These are phyloP conservation scores for Pseudorectes ferrugineus DNA, from an alignment of 2,113 vertebrate species.

Conservation along the genomic window DNA sequence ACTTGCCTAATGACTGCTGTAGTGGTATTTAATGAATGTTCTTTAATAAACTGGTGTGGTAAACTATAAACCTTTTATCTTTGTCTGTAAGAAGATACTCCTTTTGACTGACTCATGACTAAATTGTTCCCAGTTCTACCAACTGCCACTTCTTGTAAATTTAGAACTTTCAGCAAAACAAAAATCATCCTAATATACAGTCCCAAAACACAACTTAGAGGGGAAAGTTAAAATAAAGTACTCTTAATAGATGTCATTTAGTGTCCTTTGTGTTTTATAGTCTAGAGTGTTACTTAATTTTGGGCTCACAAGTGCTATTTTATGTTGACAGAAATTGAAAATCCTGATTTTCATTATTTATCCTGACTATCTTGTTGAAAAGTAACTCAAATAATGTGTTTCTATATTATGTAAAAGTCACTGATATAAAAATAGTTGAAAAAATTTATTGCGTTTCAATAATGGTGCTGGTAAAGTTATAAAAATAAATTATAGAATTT, in stretches of 20 bases:
- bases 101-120: neutral
- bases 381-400: neutral
- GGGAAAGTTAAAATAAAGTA: neutral
- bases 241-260: neutral
- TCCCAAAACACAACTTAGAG: neutral
- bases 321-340: neutral
- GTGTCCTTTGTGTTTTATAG: neutral
- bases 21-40: neutral
- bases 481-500: neutral
- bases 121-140: neutral
- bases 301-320: neutral
- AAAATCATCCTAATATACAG: neutral
- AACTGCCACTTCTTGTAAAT: neutral
- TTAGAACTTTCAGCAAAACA: neutral
- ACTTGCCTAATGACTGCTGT: neutral
- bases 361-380: neutral
- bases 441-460: neutral
- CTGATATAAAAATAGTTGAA: neutral
- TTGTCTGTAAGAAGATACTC: neutral
- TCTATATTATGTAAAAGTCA: neutral
- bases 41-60: neutral
- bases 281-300: neutral
- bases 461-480: neutral
- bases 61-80: neutral
- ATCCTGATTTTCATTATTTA: neutral